These are phyloP conservation scores for Tachypleus tridentatus DNA, from an alignment of 1,140 invertebrate genomes.

Conservation along the genomic window DNA sequence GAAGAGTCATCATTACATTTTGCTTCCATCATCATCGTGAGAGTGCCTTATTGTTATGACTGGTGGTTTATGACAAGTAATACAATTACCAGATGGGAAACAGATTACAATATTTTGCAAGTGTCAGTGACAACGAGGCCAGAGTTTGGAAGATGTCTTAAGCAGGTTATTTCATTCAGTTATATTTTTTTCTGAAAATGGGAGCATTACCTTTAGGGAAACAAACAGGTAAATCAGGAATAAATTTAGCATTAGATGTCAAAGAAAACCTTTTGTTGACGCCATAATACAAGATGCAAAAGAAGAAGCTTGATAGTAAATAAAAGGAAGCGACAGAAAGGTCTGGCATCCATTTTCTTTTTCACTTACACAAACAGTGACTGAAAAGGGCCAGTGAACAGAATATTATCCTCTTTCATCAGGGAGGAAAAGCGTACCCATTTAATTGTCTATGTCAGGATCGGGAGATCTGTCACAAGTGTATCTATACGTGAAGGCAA, in stretches of 20 bases:
- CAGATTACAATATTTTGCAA: constrained; percentile 3
- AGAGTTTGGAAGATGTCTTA: constrained; percentile 3
- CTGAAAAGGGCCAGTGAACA: constrained; percentile 9
- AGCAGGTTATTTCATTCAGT: constrained; percentile 4
- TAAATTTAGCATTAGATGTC: constrained; percentile 3
- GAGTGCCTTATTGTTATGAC: neutral
- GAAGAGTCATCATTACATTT: constrained; percentile 2
- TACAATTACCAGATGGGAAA: constrained; percentile 2
- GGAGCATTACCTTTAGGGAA: constrained; percentile 6
- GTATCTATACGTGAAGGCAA: constrained; percentile 6
- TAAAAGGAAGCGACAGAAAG: constrained; percentile 3
- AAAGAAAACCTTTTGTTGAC: constrained; percentile 3
- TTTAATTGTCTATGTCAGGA: constrained; percentile 4
- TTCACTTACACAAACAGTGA: constrained; percentile 9
- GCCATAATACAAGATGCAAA: neutral
- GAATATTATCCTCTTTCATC: constrained; percentile 9
- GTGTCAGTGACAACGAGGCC: constrained; percentile 2
- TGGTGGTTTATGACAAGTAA: constrained; percentile 5
- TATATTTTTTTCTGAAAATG: neutral
- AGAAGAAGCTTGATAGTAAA: constrained; percentile 1
- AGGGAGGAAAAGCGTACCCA: constrained; percentile 3
- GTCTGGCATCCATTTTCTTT: constrained; percentile 4
- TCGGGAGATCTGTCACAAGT: constrained; percentile 7
- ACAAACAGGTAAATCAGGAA: constrained; percentile 6
- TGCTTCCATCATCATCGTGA: constrained; percentile 2